Evolutionary conservation across 2,797 vertebrate genomes (phyloP).

Genomic region (Sebastes oblongus): DNA sequence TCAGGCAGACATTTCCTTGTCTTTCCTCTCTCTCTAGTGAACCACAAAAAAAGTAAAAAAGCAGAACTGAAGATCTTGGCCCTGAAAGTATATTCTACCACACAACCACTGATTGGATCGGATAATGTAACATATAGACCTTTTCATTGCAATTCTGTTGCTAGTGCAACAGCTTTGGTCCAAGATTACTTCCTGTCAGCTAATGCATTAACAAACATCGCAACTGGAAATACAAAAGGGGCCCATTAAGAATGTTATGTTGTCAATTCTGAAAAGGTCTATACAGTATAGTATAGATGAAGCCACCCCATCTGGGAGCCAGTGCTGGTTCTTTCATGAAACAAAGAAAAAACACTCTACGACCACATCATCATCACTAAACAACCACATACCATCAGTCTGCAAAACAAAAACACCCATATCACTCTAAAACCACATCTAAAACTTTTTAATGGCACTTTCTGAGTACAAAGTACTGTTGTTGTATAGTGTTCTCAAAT

Average conservation of each 20-base stretch:
- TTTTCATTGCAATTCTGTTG: too few species aligned
- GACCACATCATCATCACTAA: conserved; percentile 21
- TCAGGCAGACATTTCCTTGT: background rate
- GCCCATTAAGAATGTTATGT: background rate
- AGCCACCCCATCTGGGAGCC: background rate
- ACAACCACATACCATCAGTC: conserved; percentile 14
- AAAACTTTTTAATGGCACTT: background rate
- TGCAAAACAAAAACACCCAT: background rate
- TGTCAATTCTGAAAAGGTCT: too few species aligned
- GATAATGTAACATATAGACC: background rate
- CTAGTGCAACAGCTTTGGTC: too few species aligned
- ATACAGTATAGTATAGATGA: background rate
- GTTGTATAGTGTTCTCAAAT: background rate
- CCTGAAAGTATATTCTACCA: background rate
- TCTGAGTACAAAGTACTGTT: background rate
- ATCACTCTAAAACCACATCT: conserved; percentile 22
- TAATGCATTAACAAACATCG: background rate
- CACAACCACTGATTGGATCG: background rate
- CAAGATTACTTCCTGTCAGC: background rate
- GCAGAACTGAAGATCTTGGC: background rate
- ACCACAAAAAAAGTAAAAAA: background rate
- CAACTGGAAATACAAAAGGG: background rate
- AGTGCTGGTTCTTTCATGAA: background rate
- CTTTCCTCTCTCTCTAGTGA: background rate
- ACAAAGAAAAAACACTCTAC: conserved; percentile 8